Evolutionary conservation across 2,113 vertebrate genomes (phyloP).

Genomic region (Hiodon tergisus): DNA sequence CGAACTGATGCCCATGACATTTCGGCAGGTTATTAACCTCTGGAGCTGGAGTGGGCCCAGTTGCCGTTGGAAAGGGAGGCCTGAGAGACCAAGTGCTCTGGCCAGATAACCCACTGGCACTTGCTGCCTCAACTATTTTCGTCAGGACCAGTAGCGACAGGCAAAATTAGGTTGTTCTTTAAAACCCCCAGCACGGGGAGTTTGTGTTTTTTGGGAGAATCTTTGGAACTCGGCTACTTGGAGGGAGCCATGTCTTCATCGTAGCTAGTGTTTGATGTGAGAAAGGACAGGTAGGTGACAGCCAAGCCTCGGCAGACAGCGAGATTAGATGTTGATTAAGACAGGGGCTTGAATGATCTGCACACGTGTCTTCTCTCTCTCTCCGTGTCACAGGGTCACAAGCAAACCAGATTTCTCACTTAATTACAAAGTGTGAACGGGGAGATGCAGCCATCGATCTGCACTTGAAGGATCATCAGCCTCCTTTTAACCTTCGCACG

Average conservation of each 20-base stretch:
- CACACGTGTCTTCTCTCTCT: not conserved
- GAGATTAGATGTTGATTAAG: constrained; percentile 20
- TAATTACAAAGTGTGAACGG: constrained; percentile 18
- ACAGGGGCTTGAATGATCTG: constrained; percentile 14
- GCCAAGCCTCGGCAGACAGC: not conserved
- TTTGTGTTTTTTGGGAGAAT: not conserved
- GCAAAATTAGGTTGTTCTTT: constrained; percentile 27
- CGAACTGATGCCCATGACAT: constrained; percentile 58
- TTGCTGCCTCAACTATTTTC: not conserved
- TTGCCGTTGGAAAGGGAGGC: constrained; percentile 36
- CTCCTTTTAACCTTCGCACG: constrained; percentile 52
- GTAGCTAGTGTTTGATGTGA: constrained; percentile 1
- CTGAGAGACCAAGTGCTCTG: constrained; percentile 25
- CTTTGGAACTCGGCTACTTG: not conserved
- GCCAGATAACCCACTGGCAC: not conserved
- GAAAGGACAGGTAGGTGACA: constrained; percentile 2
- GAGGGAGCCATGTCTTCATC: not conserved
- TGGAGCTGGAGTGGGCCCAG: constrained; percentile 26
- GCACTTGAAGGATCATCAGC: constrained; percentile 32
- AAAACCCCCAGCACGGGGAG: constrained; percentile 33
- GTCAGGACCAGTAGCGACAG: not conserved
- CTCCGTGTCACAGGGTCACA: constrained; percentile 12
- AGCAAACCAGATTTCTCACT: constrained; percentile 24
- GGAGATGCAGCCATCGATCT: constrained; percentile 21
- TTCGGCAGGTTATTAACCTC: constrained; percentile 63